phyloP scores from a whole-genome alignment of 2,113 vertebrate genomes.

The Microcebus jonahi region DNA sequence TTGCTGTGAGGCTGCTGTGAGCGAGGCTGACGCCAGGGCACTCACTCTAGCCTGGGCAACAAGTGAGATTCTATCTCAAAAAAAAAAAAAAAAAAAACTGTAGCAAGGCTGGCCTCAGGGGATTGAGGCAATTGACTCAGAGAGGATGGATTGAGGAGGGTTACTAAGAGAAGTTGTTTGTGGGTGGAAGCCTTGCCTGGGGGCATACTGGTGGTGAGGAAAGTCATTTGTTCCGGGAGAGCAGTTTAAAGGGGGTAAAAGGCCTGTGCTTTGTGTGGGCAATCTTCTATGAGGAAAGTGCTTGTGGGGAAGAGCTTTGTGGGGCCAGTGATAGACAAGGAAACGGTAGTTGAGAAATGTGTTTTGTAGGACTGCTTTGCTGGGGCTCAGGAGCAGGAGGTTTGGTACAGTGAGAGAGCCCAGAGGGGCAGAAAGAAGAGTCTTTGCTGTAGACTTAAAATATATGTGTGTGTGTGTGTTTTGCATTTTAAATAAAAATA shows the following conservation, averaged over 20 bases:
- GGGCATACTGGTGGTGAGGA: background rate
- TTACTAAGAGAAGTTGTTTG: background rate
- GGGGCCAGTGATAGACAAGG: background rate
- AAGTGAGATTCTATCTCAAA: too few species aligned
- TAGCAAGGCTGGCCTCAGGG: background rate
- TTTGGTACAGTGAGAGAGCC: too few species aligned
- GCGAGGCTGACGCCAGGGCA: too few species aligned
- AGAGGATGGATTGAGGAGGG: background rate
- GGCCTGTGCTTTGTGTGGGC: background rate
- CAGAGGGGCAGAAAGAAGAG: too few species aligned
- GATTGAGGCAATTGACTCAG: background rate
- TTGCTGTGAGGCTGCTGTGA: too few species aligned
- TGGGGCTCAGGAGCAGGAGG: background rate
- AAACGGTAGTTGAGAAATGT: background rate
- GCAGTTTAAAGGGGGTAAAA: conserved; percentile 1
- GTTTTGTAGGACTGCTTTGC: background rate
- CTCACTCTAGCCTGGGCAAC: too few species aligned
- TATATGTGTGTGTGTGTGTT: background rate
- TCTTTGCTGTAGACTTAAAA: too few species aligned
- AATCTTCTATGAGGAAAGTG: background rate
- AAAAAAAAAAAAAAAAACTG: background rate
- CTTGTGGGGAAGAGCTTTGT: background rate
- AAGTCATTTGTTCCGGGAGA: conserved; percentile 49
- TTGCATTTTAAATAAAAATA: too few species aligned
- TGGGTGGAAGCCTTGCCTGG: background rate